Evolutionary conservation across 2,113 vertebrate species (phyloP), one percentile per base, ranked within the genome.

Genomic region (Lates calcarifer): DNA sequence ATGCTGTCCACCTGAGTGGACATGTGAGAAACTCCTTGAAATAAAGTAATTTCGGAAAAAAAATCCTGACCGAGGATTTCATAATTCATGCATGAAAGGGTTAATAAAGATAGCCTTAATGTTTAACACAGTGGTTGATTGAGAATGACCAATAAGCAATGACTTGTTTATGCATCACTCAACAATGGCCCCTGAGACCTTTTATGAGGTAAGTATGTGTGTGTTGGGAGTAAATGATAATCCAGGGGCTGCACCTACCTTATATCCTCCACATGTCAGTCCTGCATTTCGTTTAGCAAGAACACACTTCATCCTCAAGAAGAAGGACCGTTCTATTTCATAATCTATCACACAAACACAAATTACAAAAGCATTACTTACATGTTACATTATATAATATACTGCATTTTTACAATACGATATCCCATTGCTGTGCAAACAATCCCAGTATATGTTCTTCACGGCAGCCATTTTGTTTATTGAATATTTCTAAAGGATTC

Each of bases 271-370:
- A 91, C 96, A 97, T 0, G 98, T 98, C 69, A 99, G 86, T 37
- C 98, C 98, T 5, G 98, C 97, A 0, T 99, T 99, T 70, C 98
- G 93, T 84, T 99, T 99, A 22, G 98, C 98, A 65, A 99, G 93
- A 69, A 99, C 97, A 74, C 98, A 99, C 82, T 99, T 99, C 98
- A 99, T 99, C 53, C 98, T 96, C 78, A 99, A 94, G 84, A 99
- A 98, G 90, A 99, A 99, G 0, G 98, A 98, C 74, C 97, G 95
- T 87, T 98, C 97, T 0, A 97, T 93, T 94, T 98, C 97, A 1
- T 96, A 97, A 73, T 98, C 98, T 99, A 96, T 41, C 92, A 94
- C 43, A 86, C 55, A 81, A 73, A 82, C 18, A 81, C 4, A 74
- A 22, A 78, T 4, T 15, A 65, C 10, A 41, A 22, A 82, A 6